Conservation (phyloP, 2,113 vertebrate species). For the Chaetodon trifascialis region DNA sequence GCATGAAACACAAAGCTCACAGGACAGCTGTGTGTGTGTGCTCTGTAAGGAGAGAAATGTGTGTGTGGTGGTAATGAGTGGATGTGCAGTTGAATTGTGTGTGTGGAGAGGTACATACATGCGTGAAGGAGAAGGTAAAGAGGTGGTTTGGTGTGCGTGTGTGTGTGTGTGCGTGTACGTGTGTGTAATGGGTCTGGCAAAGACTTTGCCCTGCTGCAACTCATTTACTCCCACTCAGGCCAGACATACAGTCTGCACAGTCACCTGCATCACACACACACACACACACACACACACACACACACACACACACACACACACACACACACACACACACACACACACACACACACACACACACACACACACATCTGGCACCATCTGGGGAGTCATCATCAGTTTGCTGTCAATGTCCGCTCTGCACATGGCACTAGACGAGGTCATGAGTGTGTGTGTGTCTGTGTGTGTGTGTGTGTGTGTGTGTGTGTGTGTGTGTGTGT, state of each 20-base stretch:
- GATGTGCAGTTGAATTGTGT: constrained; percentile 11
- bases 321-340: neutral
- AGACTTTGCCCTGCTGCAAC: constrained; percentile 49
- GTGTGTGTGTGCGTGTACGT: constrained; percentile 20
- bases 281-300: constrained; percentile 1
- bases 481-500: constrained; percentile 41
- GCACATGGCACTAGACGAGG: constrained; percentile 31
- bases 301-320: constrained; percentile 23
- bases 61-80: neutral
- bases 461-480: constrained; percentile 13
- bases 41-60: constrained; percentile 3
- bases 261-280: constrained; percentile 39
- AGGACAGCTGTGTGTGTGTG: constrained; percentile 46
- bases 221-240: constrained; percentile 62
- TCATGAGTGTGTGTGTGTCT: constrained; percentile 40
- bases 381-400: constrained; percentile 69
- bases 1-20: constrained; percentile 56
- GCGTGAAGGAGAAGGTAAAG: constrained; percentile 1
- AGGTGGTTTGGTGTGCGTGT: constrained; percentile 35
- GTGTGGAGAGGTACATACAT: neutral
- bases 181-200: constrained; percentile 31
- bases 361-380: constrained; percentile 66
- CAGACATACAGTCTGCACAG: constrained; percentile 53
- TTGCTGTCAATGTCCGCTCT: constrained; percentile 56
- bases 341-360: constrained; percentile 2